A percentile compares a stretch with the other conserved stretches of the same genome.
phyloP scores from a whole-genome alignment of 2,113 vertebrate species.

The Felis chaus region DNA sequence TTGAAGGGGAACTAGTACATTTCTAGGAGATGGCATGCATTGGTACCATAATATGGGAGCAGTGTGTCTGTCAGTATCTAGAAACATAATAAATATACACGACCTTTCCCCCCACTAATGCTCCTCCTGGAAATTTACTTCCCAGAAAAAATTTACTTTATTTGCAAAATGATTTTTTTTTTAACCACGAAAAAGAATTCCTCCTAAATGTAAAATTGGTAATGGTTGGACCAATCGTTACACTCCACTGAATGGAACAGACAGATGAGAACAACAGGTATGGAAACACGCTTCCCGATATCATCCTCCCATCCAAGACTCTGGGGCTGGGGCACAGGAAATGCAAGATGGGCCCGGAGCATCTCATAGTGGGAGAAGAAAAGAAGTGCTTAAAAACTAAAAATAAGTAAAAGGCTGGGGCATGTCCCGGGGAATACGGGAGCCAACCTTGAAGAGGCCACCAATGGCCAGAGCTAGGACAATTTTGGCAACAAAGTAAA shows the following conservation, averaged over 20 bases:
- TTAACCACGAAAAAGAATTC: not conserved
- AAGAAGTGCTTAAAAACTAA: not conserved
- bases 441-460: not conserved
- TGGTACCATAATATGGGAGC: not conserved
- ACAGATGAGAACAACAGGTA: not conserved
- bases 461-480: not conserved
- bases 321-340: not conserved
- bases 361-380: not conserved
- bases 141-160: not conserved
- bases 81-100: not conserved
- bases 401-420: not conserved
- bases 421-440: not conserved
- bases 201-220: not conserved
- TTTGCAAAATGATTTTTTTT: not conserved
- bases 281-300: not conserved
- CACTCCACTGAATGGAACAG: not conserved
- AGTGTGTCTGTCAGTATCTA: not conserved
- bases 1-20: not conserved
- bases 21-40: not conserved
- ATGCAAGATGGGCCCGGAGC: not conserved
- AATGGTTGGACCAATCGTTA: not conserved
- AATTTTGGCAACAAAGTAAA: not conserved
- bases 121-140: not conserved
- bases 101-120: not conserved
- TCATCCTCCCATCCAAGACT: not conserved